These are phyloP conservation scores for Steatornis caripensis DNA, from an alignment of 2,113 vertebrate species.

Conservation along the genomic window DNA sequence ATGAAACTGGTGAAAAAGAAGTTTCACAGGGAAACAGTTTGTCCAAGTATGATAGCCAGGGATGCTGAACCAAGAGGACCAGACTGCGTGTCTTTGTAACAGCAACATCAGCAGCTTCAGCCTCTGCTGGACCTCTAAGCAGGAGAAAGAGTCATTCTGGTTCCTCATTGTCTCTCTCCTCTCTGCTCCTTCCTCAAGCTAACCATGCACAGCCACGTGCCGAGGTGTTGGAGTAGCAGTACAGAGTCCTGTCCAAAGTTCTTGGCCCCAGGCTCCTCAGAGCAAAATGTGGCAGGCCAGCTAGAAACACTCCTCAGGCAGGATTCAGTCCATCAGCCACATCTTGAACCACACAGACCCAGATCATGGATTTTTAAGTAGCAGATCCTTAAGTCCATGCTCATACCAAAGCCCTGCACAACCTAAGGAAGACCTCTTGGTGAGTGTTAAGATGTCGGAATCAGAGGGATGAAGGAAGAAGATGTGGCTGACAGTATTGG, in stretches of 20 bases:
- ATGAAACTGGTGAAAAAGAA: background rate
- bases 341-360: background rate
- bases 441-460: background rate
- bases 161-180: background rate
- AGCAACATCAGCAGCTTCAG: background rate
- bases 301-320: background rate
- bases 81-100: background rate
- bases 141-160: background rate
- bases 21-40: background rate
- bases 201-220: background rate
- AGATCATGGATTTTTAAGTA: background rate
- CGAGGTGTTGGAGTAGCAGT: background rate
- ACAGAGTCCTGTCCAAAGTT: background rate
- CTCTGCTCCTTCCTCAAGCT: background rate
- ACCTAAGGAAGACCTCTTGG: background rate
- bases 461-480: background rate
- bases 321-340: background rate
- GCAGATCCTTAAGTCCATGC: background rate
- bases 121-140: background rate
- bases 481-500: background rate
- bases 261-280: too few species aligned
- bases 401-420: background rate
- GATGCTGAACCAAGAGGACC: background rate
- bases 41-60: background rate
- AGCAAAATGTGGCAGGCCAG: background rate